phyloP scores from a whole-genome alignment of 2,113 vertebrate species.

The Tragelaphus buxtoni region DNA sequence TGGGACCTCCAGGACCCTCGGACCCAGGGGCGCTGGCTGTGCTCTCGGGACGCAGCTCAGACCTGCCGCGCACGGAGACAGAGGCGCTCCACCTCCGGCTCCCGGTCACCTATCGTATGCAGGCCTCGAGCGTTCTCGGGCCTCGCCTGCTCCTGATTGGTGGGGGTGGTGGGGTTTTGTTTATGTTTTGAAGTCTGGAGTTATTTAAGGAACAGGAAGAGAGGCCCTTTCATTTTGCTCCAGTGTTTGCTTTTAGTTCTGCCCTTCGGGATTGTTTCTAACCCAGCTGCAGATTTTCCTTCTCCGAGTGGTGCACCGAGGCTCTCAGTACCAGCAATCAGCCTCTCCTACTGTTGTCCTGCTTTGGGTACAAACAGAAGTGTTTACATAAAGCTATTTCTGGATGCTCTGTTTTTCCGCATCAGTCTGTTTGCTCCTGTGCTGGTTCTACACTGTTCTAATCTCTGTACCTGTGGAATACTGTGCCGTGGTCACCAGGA shows the following conservation, averaged over 20 bases:
- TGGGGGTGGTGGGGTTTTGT: neutral
- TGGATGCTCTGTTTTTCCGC: neutral
- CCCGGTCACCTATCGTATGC: fast-evolving
- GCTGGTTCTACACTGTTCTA: fast-evolving
- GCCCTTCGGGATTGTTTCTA: neutral
- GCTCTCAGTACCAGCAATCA: fast-evolving
- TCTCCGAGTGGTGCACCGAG: fast-evolving
- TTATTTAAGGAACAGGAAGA: neutral
- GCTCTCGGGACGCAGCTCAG: fast-evolving
- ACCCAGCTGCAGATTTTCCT: neutral
- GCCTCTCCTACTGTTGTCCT: neutral
- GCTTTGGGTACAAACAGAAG: neutral
- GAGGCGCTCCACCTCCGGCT: neutral
- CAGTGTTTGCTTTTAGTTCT: neutral
- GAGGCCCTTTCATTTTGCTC: neutral
- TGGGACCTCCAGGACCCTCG: neutral
- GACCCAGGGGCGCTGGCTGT: neutral
- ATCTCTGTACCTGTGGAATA: neutral
- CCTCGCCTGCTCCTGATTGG: too few species aligned
- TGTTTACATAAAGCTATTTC: fast-evolving
- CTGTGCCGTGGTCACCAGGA: fast-evolving
- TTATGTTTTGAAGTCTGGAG: neutral
- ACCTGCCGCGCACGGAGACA: too few species aligned
- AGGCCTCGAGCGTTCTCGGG: fast-evolving
- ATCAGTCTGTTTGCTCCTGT: fast-evolving